Evolutionary conservation across 2,888 invertebrate species (phyloP), one percentile per base, ranked within the genome.

Genomic region (Caprella mutica): DNA sequence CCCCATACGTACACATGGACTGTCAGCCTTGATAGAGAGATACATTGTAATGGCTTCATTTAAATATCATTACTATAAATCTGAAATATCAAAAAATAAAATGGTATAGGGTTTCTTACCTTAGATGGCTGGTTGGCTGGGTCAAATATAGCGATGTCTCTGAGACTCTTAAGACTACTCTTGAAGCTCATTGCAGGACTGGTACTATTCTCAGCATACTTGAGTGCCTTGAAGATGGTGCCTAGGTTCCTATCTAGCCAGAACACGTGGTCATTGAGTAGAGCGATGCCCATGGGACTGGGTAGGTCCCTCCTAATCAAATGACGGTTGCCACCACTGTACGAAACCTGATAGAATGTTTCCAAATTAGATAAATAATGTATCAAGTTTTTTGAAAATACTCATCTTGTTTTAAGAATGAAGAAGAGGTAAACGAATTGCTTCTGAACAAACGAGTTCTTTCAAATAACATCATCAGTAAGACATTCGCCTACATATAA

Each of bases 211-310:
- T 4, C 84, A 0, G 83, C 82, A 39, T 83, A 70, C 61, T 67
- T 68, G 0, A 85, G 83, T 0, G 87, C 83, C 71, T 83, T 83
- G 71, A 84, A 86, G 24, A 90, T 82, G 0, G 88, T 84, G 68
- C 84, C 83, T 4, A 94, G 74, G 72, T 93, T 94, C 56, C 90
- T 79, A 70, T 97, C 96, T 0, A 93, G 90, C 94, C 94, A 97
- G 71, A 86, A 94, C 0, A 97, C 84, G 65, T 84, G 84, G 30
- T 81, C 80, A 30, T 85, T 83, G 69, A 86, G 82, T 1, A 96
- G 80, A 0, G 93, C 88, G 27, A 96, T 81, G 14, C 93, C 94
- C 84, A 90, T 89, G 0, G 93, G 92, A 70, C 89, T 91, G 0
- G 96, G 93, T 17, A 93, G 74, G 70, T 92, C 89, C 2, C 85